Evolutionary conservation across 2,888 invertebrate genomes (phyloP).

Genomic region (Ctena decussata): DNA sequence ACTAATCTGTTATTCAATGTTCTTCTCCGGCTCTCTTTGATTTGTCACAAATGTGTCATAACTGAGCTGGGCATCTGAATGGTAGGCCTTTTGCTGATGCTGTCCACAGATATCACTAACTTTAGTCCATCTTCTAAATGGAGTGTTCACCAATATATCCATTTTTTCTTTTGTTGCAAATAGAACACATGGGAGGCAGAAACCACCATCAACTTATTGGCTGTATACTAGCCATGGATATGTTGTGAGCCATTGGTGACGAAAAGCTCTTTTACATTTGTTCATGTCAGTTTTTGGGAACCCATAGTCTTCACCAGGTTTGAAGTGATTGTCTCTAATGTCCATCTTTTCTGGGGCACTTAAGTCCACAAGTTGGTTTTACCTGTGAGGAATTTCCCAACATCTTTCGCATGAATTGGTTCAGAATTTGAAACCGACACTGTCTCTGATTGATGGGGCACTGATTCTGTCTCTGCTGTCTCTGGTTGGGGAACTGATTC

Average conservation of each 20-base stretch:
- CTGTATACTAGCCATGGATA: conserved; percentile 1
- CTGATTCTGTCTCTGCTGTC: not conserved
- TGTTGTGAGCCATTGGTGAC: conserved; percentile 14
- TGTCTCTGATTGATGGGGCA: not conserved
- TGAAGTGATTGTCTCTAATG: not conserved
- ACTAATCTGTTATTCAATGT: conserved; percentile 12
- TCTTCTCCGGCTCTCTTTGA: conserved; percentile 9
- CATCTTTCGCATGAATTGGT: not conserved
- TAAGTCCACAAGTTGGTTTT: conserved; percentile 13
- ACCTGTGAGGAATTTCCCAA: conserved; percentile 6
- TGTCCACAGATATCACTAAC: no score
- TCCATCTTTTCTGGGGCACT: not conserved
- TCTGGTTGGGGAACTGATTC: not conserved
- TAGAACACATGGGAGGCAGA: no score
- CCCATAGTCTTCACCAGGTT: no score
- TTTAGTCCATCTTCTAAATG: no score
- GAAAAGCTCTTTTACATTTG: conserved; percentile 11
- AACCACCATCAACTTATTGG: not conserved
- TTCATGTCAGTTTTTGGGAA: conserved; percentile 17
- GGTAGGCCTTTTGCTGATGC: no score
- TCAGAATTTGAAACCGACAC: not conserved
- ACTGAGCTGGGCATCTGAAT: conserved; percentile 5
- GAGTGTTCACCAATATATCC: no score
- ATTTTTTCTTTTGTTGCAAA: no score
- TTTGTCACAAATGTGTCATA: conserved; percentile 7